Evolutionary conservation across 2,888 invertebrate species (phyloP).

Genomic region (Athalia cordata): DNA sequence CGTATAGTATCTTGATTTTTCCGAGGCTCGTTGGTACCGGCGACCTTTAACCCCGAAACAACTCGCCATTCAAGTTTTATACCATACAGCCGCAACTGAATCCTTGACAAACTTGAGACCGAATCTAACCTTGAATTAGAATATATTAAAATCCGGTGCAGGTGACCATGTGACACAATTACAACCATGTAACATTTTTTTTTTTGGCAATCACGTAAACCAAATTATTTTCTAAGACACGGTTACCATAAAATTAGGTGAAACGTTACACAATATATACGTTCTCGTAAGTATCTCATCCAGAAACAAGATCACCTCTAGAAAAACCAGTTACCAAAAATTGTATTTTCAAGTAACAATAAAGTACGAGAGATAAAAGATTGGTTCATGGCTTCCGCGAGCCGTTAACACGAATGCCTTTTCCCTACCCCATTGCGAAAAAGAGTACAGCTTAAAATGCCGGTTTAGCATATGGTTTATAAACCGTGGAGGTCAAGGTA

Average conservation of each 20-base stretch:
- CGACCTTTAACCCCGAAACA: constrained; percentile 33
- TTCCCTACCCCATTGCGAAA: constrained; percentile 6
- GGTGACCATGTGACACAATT: too few species aligned
- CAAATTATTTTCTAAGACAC: too few species aligned
- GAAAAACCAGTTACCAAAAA: constrained; percentile 27
- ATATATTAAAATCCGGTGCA: too few species aligned
- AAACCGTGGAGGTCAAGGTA: too few species aligned
- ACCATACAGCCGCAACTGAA: constrained; percentile 20
- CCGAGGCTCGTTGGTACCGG: constrained; percentile 28
- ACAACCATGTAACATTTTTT: too few species aligned
- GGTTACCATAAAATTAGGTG: too few species aligned
- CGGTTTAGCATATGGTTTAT: too few species aligned
- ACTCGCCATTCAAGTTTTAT: constrained; percentile 40
- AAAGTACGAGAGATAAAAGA: constrained; percentile 28
- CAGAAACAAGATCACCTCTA: too few species aligned
- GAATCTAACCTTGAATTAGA: not conserved
- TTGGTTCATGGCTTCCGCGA: constrained; percentile 28
- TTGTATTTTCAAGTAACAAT: not conserved
- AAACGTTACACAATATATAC: too few species aligned
- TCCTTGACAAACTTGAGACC: constrained; percentile 30
- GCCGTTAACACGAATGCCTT: constrained; percentile 11
- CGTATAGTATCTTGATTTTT: constrained; percentile 32
- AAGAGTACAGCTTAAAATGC: constrained; percentile 5
- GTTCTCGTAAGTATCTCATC: too few species aligned
- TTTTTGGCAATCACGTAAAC: too few species aligned